Conservation (phyloP, 2,888 invertebrate genomes). For the Drosophila infuscata region DNA sequence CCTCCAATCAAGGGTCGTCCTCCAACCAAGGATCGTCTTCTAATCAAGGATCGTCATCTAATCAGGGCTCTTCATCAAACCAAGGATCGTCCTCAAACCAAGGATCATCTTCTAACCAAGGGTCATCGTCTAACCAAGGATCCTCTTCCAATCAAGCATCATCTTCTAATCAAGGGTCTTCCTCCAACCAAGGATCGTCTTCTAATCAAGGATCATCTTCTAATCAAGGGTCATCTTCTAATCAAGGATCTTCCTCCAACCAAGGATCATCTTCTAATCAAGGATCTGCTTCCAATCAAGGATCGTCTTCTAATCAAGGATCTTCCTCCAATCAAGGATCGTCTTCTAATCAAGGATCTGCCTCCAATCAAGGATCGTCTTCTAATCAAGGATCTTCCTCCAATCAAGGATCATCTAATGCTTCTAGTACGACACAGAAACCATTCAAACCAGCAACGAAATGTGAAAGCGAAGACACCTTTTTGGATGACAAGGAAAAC, state of each 20-base stretch:
- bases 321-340: slow-evolving; percentile 36
- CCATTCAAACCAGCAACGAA: slow-evolving; percentile 73
- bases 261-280: slow-evolving; percentile 43
- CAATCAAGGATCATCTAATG: slow-evolving; percentile 29
- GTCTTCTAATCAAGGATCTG: slow-evolving; percentile 24
- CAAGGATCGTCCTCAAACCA: slow-evolving; percentile 34
- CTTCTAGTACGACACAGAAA: slow-evolving; percentile 63
- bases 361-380: slow-evolving; percentile 24
- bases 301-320: slow-evolving; percentile 42
- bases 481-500: slow-evolving; percentile 84
- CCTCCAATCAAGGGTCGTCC: background rate
- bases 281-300: slow-evolving; percentile 7
- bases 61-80: slow-evolving; percentile 10
- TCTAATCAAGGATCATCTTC: slow-evolving; percentile 34
- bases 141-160: slow-evolving; percentile 26
- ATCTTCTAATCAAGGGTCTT: slow-evolving; percentile 38
- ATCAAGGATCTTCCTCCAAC: slow-evolving; percentile 17
- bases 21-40: slow-evolving; percentile 42
- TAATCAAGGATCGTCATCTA: slow-evolving; percentile 9
- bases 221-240: slow-evolving; percentile 17
- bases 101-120: slow-evolving; percentile 21
- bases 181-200: slow-evolving; percentile 12
- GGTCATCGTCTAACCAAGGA: slow-evolving; percentile 18
- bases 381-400: slow-evolving; percentile 51
- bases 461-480: slow-evolving; percentile 84